Evolutionary conservation across 2,888 invertebrate species (phyloP), one percentile per base, ranked within the genome.

Genomic region (Octodonta nipae): DNA sequence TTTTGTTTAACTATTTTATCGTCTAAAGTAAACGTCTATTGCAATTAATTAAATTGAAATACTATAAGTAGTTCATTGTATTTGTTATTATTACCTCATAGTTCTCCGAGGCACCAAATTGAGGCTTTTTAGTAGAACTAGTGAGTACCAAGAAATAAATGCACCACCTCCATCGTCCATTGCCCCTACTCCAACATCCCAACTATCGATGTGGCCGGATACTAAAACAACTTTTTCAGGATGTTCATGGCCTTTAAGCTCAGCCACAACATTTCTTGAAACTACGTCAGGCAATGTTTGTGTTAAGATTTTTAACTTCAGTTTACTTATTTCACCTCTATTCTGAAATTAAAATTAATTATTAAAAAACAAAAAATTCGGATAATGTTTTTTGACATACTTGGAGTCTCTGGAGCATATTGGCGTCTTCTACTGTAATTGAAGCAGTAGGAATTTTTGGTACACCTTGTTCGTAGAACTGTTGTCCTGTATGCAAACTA

Each of bases 111-210:
- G 75, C 33, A 58, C 61, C 22, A 84, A 58, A 13, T 71, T 70
- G 2, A 87, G 60, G 5, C 62, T 61, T 42, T 75, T 75, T 3
- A 86, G 55, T 20, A 83, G 62, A 5, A 74, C 71, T 11, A 83
- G 63, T 7, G 78, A 75, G 40, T 75, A 73, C 78, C 80, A 84
- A 13, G 84, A 78, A 17, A 85, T 73, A 45, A 85, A 78, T 13
- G 79, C 70, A 29, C 86, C 86, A 34, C 80, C 82, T 13, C 78
- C 85, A 47, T 87, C 85, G 54, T 87, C 86, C 84, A 87, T 83
- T 4, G 85, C 85, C 10, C 86, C 87, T 46, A 79, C 73, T 1
- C 86, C 86, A 6, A 86, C 81, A 58, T 87, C 85, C 86, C 86
- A 87, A 51, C 82, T 82, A 51, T 87, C 87, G 14, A 87, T 66